Evolutionary conservation across 2,888 invertebrate species (phyloP), one percentile per base, ranked within the genome.

Genomic region (Pinctada fucata): DNA sequence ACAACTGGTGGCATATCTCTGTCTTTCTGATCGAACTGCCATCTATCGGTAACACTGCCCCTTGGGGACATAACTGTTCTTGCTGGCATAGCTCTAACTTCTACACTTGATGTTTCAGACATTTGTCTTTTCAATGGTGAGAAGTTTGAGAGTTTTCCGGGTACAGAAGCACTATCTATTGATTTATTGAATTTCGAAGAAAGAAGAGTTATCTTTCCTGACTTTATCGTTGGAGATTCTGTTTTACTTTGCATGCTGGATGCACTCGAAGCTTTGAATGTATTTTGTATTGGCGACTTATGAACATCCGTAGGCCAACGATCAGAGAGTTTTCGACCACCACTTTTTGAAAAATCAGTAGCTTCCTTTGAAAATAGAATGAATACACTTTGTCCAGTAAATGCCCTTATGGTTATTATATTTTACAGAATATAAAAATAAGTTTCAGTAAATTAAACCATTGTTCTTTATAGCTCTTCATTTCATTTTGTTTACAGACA

Each of bases 41-140:
- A 85, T 66, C 80, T 83, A 13, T 78, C 83, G 47, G 82, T 79
- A 10, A 84, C 78, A 71, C 79, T 81, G 16, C 78, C 64, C 72
- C 77, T 58, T 45, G 74, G 72, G 2, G 79, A 76, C n/a, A 76
- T 66, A 31, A 76, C 73, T 50, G 63, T 77, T 50, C 58, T 6
- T 13, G 13, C 58, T 13, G 58, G 58, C 13, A 13, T 58, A 10
- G 58, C 58, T 13, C 58, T 58, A 58, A 58, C 58, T 58, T 58
- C 58, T 13, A 58, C 58, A 13, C 58, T 10, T 10, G 58, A 10
- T 10, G 6, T 58, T 13, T 58, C 58, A 58, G 58, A 58, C 58
- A 13, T 58, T 58, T 58, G 58, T 58, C 58, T 58, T 58, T 13
- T 58, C 13, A 58, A 10, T 58, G 58, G 58, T 58, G 58, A 10